Evolutionary conservation across 2,113 vertebrate genomes (phyloP), one percentile per base, ranked within the genome.

Genomic region (Lucifuga dentata): DNA sequence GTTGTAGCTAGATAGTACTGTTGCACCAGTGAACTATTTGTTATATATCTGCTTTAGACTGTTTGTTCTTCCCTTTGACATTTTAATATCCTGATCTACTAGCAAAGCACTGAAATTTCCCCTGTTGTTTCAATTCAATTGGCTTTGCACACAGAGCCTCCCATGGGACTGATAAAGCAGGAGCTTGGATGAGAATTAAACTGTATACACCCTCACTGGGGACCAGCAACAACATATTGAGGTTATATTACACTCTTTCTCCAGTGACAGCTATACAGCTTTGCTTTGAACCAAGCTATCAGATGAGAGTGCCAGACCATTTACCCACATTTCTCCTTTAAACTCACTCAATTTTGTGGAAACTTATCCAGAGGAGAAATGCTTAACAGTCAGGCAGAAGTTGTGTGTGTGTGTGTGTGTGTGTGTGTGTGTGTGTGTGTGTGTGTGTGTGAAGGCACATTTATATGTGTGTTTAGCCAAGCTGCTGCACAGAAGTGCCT

Each of bases 71-170:
- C 3, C 0, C 26, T 66, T 2, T 19, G 2, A 36, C 35, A 24
- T 52, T 51, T 51, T 26, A 44, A 19, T 41, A 36, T 36, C 41
- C 2, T 40, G 8, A 59, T 4, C 5, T 16, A 8, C 11, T 5
- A 11, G 20, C 24, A n/a, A 32, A 41, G 24, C 19, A 5, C 38
- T 26, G 65, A 67, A n/a, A 57, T 70, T 53, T 56, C 40, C 56
- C 52, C 35, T 50, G 61, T 70, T 76, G 45, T 76, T 76, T 53
- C 32, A 59, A 39, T 39, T 65, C 7, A 74, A 77, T 60, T 77
- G 55, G 43, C 44, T 68, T 60, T 12, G 26, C 51, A 64, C 32
- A 36, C 50, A 32, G 2, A 29, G 23, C 40, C 17, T 71, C 61
- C 53, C 43, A 23, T 17, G 60, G 39, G 67, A 59, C 53, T 66